Percentiles rank a stretch among this genome's conserved stretches.
Evolutionary conservation across 2,888 invertebrate genomes (phyloP).

Genomic region (Melieria omissa): DNA sequence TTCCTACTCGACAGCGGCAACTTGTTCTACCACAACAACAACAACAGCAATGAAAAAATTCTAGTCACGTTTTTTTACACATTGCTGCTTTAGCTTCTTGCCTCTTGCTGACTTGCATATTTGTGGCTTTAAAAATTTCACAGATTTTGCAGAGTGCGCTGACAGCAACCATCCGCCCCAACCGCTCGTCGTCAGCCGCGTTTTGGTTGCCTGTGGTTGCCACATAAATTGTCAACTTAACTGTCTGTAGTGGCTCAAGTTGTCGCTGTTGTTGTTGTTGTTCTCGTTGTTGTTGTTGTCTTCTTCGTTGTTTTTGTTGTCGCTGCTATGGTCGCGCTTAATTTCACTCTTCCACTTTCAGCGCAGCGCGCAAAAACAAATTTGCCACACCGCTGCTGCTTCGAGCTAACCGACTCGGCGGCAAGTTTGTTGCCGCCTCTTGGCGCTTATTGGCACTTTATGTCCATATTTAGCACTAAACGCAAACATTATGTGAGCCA

Average conservation of each 20-base stretch:
- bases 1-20: not conserved
- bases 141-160: not conserved
- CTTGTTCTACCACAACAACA: constrained; percentile 22
- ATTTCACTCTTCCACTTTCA: too few species aligned
- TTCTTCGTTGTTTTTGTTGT: not conserved
- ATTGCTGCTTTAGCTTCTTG: not conserved
- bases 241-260: constrained; percentile 18
- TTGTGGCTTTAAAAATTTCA: not conserved
- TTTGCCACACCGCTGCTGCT: too few species aligned
- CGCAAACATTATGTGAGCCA: constrained; percentile 7
- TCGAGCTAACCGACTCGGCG: too few species aligned
- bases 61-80: constrained; percentile 22
- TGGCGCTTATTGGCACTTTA: constrained; percentile 21
- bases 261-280: not conserved
- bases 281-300: not conserved
- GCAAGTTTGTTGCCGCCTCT: too few species aligned
- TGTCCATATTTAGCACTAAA: constrained; percentile 23
- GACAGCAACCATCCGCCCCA: constrained; percentile 3
- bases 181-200: constrained; percentile 6
- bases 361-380: too few species aligned
- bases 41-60: constrained; percentile 6
- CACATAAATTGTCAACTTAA: constrained; percentile 32
- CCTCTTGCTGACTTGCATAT: not conserved
- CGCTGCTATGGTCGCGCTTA: too few species aligned
- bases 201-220: constrained; percentile 12